Evolutionary conservation across 2,888 invertebrate species (phyloP), one percentile per base, ranked within the genome.

Genomic region (Stomorhina lunata): DNA sequence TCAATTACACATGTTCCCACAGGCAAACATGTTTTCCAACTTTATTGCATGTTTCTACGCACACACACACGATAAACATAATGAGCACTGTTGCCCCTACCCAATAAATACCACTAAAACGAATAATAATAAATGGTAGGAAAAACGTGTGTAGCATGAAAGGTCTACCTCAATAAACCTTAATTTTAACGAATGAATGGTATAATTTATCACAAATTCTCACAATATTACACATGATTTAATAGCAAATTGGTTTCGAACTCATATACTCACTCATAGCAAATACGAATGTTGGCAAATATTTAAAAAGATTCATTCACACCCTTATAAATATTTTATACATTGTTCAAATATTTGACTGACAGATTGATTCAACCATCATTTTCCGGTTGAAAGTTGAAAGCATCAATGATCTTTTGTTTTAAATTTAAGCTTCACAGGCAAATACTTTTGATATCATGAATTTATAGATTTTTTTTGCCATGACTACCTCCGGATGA

Each of bases 141-240:
- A 9, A 20, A 53, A 27, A 53, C 53, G 27, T 25, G 27, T 27
- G 12, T 2, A n/a, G 27, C 25, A 53, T 27, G 5, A n/a, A 27
- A n/a, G 5, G 53, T 20, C 9, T 27, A 20, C 2, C n/a, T 6
- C n/a, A 53, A 53, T 27, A 27, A n/a, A 12, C n/a, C n/a, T 27
- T 9, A 6, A n/a, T 6, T 6, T 4, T 27, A 9, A 10, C 29
- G 63, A 29, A 22, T 63, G 29, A 63, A 10, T 17, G 45, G 27
- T 29, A 45, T 45, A 25, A 63, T 63, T 45, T n/a, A 43, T 29
- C n/a, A 17, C 15, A 27, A n/a, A 45, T 22, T 12, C 17, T 45
- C 63, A 29, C 25, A 63, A 27, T 40, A 40, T 43, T 22, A 63
- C 29, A 45, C 43, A 29, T 45, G 27, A 45, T 45, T 45, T 63